Percentiles rank a stretch among this genome's conserved stretches.
Conservation (phyloP, 2,113 vertebrate species). For the Dipodomys ordii region DNA sequence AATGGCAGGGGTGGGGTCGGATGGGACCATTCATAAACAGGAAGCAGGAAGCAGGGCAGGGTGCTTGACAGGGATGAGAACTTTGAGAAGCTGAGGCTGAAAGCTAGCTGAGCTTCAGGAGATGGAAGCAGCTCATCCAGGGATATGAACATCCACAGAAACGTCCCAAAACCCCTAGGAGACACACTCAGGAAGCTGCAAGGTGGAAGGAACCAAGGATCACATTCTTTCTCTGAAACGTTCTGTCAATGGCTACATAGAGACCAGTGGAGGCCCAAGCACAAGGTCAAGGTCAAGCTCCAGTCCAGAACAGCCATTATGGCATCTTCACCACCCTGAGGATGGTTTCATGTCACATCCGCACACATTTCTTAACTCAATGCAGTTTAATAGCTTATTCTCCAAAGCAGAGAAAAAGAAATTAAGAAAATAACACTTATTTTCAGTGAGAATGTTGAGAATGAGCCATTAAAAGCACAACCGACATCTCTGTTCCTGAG, state of each 20-base stretch:
- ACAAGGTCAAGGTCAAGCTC: background rate
- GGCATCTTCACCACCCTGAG: background rate
- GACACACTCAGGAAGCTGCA: too few relatives aligned
- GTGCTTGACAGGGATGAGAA: too few relatives aligned
- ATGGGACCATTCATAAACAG: background rate
- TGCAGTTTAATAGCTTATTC: conserved; percentile 46
- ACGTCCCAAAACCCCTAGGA: rapidly evolving
- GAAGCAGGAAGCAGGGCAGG: rapidly evolving
- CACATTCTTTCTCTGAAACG: conserved; percentile 37
- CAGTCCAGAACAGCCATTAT: background rate
- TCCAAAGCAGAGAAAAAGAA: conserved; percentile 46
- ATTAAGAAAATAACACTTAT: conserved; percentile 60
- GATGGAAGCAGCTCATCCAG: background rate
- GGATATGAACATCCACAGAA: background rate
- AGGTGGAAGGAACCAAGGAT: background rate
- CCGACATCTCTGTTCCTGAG: background rate
- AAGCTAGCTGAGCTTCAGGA: background rate
- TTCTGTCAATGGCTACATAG: conserved; percentile 8
- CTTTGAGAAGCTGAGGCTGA: background rate
- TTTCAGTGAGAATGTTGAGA: conserved; percentile 1
- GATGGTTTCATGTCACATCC: background rate
- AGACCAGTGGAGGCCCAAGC: background rate
- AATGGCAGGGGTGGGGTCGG: background rate
- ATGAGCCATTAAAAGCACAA: background rate
- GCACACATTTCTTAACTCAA: background rate